Conservation (phyloP, 2,797 vertebrate genomes). For the Anisognathus igniventris region DNA sequence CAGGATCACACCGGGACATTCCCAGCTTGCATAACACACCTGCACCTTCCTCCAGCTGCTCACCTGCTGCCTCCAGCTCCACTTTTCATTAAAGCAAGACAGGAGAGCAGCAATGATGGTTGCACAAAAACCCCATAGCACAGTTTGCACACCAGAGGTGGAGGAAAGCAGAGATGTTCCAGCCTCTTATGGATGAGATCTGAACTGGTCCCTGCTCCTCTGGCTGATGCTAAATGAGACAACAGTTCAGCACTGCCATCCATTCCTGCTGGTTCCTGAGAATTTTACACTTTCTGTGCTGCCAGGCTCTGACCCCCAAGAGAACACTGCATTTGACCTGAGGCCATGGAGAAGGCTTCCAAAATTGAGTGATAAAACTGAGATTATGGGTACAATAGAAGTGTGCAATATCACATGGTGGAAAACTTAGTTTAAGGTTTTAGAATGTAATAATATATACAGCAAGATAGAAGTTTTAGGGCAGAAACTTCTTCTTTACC, state of each 20-base stretch:
- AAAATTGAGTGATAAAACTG: not conserved
- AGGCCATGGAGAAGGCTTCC: not conserved
- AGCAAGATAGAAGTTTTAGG: not conserved
- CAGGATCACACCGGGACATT: fast-evolving
- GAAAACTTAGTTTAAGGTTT: not conserved
- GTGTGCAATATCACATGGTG: not conserved
- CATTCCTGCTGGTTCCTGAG: not conserved
- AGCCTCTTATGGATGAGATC: not conserved
- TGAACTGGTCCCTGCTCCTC: not conserved
- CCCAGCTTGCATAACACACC: not conserved
- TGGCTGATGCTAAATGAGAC: not conserved
- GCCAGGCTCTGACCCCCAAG: not conserved
- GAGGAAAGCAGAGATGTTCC: not conserved
- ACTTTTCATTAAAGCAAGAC: not conserved
- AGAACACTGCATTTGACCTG: not conserved
- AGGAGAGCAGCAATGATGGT: not conserved
- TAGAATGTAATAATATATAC: not conserved
- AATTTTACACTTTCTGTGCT: not conserved
- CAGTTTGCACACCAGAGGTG: not conserved
- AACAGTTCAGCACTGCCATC: not conserved
- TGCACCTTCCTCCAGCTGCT: not conserved
- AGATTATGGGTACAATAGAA: not conserved
- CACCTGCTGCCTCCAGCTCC: not conserved
- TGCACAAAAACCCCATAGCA: fast-evolving
- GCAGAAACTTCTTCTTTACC: not conserved